Evolutionary conservation across 2,113 vertebrate species (phyloP).

Genomic region (Brachyhypopomus gauderio): DNA sequence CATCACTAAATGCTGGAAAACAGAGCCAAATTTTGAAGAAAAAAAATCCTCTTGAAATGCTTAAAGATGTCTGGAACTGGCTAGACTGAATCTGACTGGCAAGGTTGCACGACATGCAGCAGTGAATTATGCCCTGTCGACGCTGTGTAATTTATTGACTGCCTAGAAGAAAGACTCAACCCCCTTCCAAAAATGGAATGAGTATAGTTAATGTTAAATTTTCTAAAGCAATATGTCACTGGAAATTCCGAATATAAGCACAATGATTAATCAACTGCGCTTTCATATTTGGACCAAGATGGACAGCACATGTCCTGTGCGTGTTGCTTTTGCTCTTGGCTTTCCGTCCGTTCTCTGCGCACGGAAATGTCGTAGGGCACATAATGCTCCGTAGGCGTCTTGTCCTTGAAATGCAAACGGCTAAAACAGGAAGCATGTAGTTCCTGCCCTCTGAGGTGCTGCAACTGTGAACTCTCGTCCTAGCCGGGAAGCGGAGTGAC

Average conservation of each 20-base stretch:
- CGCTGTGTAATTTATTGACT: no score
- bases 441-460: not conserved
- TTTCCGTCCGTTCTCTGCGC: not conserved
- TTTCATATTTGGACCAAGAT: slow-evolving; percentile 4
- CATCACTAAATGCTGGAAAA: no score
- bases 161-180: no score
- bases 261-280: not conserved
- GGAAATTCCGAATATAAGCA: not conserved
- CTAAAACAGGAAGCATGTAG: slow-evolving; percentile 34
- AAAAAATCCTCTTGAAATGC: no score
- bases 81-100: no score
- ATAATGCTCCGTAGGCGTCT: slow-evolving; percentile 12
- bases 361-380: not conserved
- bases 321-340: not conserved
- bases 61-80: no score
- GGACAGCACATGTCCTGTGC: slow-evolving; percentile 10
- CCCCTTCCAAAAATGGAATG: no score
- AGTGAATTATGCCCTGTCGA: no score
- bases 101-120: no score
- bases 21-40: no score
- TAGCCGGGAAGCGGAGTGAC: not conserved
- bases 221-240: not conserved
- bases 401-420: not conserved
- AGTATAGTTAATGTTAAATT: not conserved
- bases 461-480: slow-evolving; percentile 15